Percentiles rank a stretch among this genome's conserved stretches.
These are phyloP conservation scores for Pomatorhinus ruficollis DNA, from an alignment of 2,113 vertebrate species.

Conservation along the genomic window DNA sequence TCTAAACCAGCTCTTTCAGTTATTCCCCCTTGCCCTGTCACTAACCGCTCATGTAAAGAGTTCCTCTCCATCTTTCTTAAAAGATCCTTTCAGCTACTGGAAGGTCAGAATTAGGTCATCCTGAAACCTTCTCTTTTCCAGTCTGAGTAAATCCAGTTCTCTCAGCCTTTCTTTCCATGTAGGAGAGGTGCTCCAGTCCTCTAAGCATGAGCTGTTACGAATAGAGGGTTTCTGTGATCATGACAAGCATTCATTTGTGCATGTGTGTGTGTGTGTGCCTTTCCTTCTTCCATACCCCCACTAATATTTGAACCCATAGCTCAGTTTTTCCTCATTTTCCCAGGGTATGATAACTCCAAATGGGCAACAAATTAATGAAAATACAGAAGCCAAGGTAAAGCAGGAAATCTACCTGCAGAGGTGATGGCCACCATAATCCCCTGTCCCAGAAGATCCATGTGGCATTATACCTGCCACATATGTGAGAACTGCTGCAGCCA, in stretches of 20 bases:
- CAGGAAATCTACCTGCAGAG: background rate
- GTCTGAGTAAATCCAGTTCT: background rate
- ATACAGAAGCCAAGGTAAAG: background rate
- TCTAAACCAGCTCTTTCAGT: background rate
- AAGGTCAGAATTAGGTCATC: background rate
- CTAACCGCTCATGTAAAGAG: no score
- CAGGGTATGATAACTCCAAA: background rate
- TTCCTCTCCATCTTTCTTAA: background rate
- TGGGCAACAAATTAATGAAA: background rate
- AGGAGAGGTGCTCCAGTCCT: background rate
- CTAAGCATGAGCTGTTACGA: background rate
- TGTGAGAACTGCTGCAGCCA: background rate
- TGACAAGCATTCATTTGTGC: background rate
- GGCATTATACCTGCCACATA: background rate
- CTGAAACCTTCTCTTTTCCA: background rate
- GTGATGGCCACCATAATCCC: background rate
- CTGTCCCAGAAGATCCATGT: background rate
- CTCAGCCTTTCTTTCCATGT: background rate
- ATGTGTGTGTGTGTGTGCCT: rapidly evolving
- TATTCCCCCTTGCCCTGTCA: background rate
- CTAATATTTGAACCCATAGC: background rate
- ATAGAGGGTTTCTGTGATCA: background rate
- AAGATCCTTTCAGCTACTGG: background rate
- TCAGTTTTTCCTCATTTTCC: background rate
- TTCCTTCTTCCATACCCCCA: background rate